Evolutionary conservation across 37 sponge, comb jelly and placozoan genomes (phyloP), one percentile per base, ranked within the genome.

Genomic region (Theonella swinhoei): DNA sequence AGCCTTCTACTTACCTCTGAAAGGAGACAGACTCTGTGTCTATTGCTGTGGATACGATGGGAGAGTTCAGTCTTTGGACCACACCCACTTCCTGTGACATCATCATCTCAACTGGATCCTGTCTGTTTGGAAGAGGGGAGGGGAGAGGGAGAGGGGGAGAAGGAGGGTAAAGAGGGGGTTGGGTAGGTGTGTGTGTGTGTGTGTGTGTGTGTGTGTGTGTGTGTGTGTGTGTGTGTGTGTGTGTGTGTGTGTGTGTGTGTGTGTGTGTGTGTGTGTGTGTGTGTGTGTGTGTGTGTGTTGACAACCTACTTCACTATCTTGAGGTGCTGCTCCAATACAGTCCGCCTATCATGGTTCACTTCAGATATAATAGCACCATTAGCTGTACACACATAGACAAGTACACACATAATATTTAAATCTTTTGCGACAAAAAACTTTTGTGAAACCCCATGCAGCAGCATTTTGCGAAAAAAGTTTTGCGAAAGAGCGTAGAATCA

Each of bases 31-130:
- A 41, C 17, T 93, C 67, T 24, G 94, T 90, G 64, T 90, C 72
- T 17, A 96, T 40, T 80, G 77, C 43, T 3, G 96, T 96, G 74
- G 91, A 83, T 41, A 88, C 85, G 3, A 93, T 82, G 28, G 96
- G 96, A 5, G 91, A 83, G 43, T 64, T 72, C 11, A 95, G 78
- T 62, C 90, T 43, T 11, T 83, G 81, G 19, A 83, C 61, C 41
- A 95, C 90, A 3, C 68, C 87, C 70, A 80, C 28, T 61, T 91
- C 94, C 43, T 82, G 91, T 29, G 37, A n/a, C 74, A 83, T 78
- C 80, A 83, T 36, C 25, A n/a, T 68, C 74, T 83, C 73, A 0
- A 74, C 62, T 3, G 64, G 88, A 39, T 87, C 74, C 1, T 3
- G 43, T 28, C 82, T 85, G 77, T 23, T 33, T 38, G 77, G 39